Evolutionary conservation across 2,888 invertebrate species (phyloP), one percentile per base, ranked within the genome.

Genomic region (Drosophila formosana): DNA sequence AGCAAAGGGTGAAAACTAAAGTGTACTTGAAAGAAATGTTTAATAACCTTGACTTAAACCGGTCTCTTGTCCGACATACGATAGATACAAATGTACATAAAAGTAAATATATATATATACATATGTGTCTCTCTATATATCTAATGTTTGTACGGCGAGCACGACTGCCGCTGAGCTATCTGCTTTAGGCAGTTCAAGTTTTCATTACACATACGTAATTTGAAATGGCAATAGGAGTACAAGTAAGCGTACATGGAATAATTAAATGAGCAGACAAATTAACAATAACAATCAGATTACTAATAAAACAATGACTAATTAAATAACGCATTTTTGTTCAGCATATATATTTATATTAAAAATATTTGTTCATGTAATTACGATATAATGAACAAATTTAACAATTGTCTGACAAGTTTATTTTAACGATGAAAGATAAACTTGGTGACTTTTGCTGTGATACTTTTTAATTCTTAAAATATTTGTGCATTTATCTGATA

Each of bases 11-110:
- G 89, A 80, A 70, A 75, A 67, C 49, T 58, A 46, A 46, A 41
- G 60, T 70, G 76, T 56, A 82, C 89, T 82, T 82, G 68, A 86
- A 82, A 82, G 80, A 82, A 86, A 82, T 88, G 70, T 64, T 56
- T 51, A 63, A 77, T 72, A 74, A 70, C 76, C 70, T 77, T 77
- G 80, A 75, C n/a, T 34, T 3, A 69, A 85, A 82, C 82, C 89
- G 89, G 82, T 88, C 57, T 46, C 18, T 9, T 72, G 72, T 50
- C 66, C 66, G 56, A 74, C 50, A 41, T 30, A 6, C 5, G 13
- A 41, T 18, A 41, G 18, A 41, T 41, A 5, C 39, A 41, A 18
- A 39, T 5, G 39, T 39, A 13, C 39, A 13, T 13, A 39, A 2
- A 4, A n/a, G 39, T 39, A 34, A 18, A 13, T 47, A 30, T 45